These are phyloP conservation scores for Chrysaora quinquecirrha DNA, from an alignment of 30 jellyfish, hydroid and myxozoan species.

Conservation along the genomic window DNA sequence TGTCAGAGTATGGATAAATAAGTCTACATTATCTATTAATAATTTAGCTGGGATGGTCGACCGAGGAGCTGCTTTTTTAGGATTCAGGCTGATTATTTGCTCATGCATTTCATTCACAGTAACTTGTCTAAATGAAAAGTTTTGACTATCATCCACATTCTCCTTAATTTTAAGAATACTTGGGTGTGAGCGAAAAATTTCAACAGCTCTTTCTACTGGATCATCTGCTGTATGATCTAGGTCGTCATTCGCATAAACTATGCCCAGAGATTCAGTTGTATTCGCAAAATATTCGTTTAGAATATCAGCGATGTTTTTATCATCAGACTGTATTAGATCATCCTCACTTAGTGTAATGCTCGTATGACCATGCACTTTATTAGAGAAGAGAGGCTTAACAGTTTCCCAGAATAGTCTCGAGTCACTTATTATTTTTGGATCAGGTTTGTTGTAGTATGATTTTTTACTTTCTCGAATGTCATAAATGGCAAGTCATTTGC, in stretches of 20 bases:
- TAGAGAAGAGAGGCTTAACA: conserved; percentile 52
- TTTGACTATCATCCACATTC: not conserved
- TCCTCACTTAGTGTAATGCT: not conserved
- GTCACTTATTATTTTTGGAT: conserved; percentile 39
- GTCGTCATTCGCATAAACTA: conserved; percentile 26
- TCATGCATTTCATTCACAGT: conserved; percentile 5
- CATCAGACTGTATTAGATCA: conserved; percentile 29
- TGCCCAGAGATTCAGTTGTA: conserved; percentile 32
- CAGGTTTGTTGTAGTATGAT: too few species aligned
- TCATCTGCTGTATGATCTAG: too few species aligned
- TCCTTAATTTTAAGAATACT: not conserved
- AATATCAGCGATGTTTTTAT: conserved; percentile 46
- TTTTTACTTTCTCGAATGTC: conserved; percentile 27
- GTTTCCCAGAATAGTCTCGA: conserved; percentile 40
- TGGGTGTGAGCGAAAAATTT: not conserved
- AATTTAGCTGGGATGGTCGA: conserved; percentile 34
- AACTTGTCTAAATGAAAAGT: conserved; percentile 4
- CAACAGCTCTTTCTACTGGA: not conserved
- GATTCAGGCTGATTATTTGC: conserved; percentile 17
- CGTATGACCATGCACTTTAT: conserved; percentile 4
- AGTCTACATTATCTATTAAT: too few species aligned
- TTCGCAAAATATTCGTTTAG: conserved; percentile 37
- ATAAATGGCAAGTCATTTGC: not conserved
- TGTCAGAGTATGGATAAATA: too few species aligned
- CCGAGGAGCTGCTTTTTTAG: conserved; percentile 27